Conservation (phyloP, 2,113 vertebrate genomes). For the Toxotes jaculatrix region DNA sequence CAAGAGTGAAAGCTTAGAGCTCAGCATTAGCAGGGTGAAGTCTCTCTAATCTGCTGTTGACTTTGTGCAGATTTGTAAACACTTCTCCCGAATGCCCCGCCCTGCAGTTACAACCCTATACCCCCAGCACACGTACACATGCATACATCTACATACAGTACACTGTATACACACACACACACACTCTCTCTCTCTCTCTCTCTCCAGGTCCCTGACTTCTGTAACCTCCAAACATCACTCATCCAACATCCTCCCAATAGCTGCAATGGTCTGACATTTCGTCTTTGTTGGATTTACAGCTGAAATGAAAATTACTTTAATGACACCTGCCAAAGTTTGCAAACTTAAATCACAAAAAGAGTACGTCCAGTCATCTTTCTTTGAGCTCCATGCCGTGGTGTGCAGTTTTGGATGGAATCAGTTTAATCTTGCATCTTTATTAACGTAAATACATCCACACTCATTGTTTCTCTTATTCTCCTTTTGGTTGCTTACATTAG, state of each 20-base stretch:
- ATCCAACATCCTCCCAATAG: not conserved
- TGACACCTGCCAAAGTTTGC: not conserved
- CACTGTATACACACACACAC: not conserved
- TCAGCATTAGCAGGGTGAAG: conserved; percentile 63
- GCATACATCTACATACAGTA: not conserved
- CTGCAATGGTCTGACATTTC: not conserved
- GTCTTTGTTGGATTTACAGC: too few species aligned
- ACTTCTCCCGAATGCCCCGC: conserved; percentile 19
- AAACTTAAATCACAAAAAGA: not conserved
- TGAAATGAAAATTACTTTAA: not conserved
- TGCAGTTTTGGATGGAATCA: not conserved
- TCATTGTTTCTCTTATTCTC: not conserved
- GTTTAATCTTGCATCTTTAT: not conserved
- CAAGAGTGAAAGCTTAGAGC: conserved; percentile 58
- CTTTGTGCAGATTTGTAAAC: conserved; percentile 66
- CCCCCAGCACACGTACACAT: not conserved
- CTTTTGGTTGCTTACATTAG: not conserved
- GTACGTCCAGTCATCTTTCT: not conserved
- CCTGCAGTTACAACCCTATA: not conserved
- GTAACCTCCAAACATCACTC: conserved; percentile 26
- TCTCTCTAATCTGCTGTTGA: conserved; percentile 73
- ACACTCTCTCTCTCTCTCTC: not conserved
- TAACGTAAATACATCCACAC: not conserved
- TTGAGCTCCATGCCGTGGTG: not conserved
- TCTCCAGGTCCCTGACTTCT: not conserved